A percentile compares a stretch with the other conserved stretches of the same genome.
phyloP scores from a whole-genome alignment of 1,140 invertebrate genomes.

The Coenobita brevimanus region DNA sequence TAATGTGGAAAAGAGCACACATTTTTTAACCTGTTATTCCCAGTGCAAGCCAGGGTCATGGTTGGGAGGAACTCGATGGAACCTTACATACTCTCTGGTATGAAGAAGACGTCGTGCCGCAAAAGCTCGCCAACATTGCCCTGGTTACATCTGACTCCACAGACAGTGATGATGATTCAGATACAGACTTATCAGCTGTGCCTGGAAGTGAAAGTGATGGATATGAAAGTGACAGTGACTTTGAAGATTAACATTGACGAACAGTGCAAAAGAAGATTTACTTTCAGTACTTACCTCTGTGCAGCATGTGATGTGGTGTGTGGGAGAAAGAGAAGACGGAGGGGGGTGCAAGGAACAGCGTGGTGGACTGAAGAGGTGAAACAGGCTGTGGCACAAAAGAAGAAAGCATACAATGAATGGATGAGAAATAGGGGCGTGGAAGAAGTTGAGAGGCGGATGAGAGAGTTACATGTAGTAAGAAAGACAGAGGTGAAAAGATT shows the following conservation, averaged over 20 bases:
- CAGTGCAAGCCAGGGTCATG: background rate
- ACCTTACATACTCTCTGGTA: background rate
- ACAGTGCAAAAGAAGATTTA: background rate
- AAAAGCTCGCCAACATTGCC: background rate
- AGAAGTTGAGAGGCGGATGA: too few species aligned
- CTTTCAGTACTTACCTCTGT: background rate
- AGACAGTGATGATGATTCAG: background rate
- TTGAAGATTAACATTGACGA: too few species aligned
- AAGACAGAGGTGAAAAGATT: too few species aligned
- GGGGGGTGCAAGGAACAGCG: too few species aligned
- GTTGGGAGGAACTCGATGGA: background rate
- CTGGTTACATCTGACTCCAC: background rate
- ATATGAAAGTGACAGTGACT: background rate
- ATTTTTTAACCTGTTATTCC: background rate
- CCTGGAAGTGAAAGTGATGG: background rate
- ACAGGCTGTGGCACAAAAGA: too few species aligned
- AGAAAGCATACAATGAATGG: too few species aligned
- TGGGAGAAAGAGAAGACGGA: too few species aligned
- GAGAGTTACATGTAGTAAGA: too few species aligned
- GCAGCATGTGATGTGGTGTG: too few species aligned
- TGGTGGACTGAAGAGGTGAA: too few species aligned
- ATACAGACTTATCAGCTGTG: too few species aligned
- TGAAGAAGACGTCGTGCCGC: background rate
- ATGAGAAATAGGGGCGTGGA: too few species aligned
- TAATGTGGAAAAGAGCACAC: background rate